Evolutionary conservation across 2,797 vertebrate species (phyloP).

Genomic region (Hybognathus amarus): DNA sequence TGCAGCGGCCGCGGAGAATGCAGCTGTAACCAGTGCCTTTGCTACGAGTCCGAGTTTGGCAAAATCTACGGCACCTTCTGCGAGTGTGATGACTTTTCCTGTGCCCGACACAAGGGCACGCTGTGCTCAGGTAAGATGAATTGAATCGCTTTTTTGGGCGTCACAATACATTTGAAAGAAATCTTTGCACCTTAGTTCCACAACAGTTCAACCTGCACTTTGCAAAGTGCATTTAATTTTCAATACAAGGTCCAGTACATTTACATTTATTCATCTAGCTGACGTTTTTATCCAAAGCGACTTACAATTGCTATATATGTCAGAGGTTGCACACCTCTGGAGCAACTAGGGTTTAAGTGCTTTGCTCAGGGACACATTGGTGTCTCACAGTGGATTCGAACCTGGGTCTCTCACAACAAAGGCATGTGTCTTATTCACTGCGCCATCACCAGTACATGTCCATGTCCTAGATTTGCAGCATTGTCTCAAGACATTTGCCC

Average conservation of each 20-base stretch:
- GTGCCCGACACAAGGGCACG: slow-evolving; percentile 92
- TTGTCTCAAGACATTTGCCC: background rate
- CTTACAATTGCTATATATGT: too few relatives aligned
- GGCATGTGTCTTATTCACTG: too few relatives aligned
- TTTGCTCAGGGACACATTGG: too few relatives aligned
- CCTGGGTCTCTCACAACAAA: too few relatives aligned
- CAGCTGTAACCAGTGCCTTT: slow-evolving; percentile 95
- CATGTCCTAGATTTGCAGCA: background rate
- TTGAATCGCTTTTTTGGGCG: background rate
- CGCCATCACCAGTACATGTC: background rate
- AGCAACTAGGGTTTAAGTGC: too few relatives aligned
- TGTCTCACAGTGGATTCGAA: too few relatives aligned
- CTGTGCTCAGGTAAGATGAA: slow-evolving; percentile 91
- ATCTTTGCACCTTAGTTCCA: background rate
- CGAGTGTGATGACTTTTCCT: slow-evolving; percentile 97
- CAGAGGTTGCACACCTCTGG: too few relatives aligned
- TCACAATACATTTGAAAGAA: background rate
- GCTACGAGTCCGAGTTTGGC: slow-evolving; percentile 96
- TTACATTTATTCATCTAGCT: too few relatives aligned
- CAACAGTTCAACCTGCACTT: background rate
- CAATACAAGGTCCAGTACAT: background rate
- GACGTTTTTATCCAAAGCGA: too few relatives aligned
- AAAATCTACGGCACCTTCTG: slow-evolving; percentile 97
- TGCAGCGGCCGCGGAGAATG: slow-evolving; percentile 95
- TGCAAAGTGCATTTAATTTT: background rate